A percentile compares a stretch with the other conserved stretches of the same genome.
phyloP scores from a whole-genome alignment of 2,888 invertebrate species.

The Lasiommata megera region DNA sequence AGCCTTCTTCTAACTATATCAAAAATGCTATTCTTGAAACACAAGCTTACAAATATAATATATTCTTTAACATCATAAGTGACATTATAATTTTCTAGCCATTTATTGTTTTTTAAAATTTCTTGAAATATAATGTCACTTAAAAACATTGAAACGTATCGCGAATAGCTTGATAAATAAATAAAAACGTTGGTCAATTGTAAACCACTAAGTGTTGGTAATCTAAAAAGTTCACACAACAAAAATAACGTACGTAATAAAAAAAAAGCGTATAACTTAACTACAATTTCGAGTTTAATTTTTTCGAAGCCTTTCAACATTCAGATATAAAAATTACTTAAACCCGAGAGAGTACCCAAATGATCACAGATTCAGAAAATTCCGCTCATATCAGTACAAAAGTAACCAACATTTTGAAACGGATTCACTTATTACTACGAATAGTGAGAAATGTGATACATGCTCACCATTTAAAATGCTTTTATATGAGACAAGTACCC shows the following conservation, averaged over 20 bases:
- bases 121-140: conserved; percentile 31
- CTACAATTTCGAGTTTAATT: conserved; percentile 54
- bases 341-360: conserved; percentile 79
- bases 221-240: conserved; percentile 43
- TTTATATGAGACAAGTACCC: no score
- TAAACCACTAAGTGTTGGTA: conserved; percentile 42
- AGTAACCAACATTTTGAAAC: conserved; percentile 67
- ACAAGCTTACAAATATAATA: conserved; percentile 31
- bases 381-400: conserved; percentile 71
- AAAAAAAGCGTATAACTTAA: conserved; percentile 48
- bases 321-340: conserved; percentile 70
- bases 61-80: conserved; percentile 25
- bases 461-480: conserved; percentile 56
- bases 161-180: conserved; percentile 29
- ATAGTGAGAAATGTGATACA: conserved; percentile 61
- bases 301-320: conserved; percentile 54
- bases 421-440: conserved; percentile 66
- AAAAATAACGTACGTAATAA: conserved; percentile 46
- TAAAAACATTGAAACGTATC: conserved; percentile 27
- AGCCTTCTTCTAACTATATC: conserved; percentile 50
- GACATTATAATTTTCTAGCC: conserved; percentile 30
- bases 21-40: conserved; percentile 61
- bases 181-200: conserved; percentile 40
- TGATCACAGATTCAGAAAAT: conserved; percentile 78
- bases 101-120: no score